A percentile compares a stretch with the other conserved stretches of the same genome.
Evolutionary conservation across 2,113 vertebrate genomes (phyloP).

Genomic region (Paraplagusia blochii): DNA sequence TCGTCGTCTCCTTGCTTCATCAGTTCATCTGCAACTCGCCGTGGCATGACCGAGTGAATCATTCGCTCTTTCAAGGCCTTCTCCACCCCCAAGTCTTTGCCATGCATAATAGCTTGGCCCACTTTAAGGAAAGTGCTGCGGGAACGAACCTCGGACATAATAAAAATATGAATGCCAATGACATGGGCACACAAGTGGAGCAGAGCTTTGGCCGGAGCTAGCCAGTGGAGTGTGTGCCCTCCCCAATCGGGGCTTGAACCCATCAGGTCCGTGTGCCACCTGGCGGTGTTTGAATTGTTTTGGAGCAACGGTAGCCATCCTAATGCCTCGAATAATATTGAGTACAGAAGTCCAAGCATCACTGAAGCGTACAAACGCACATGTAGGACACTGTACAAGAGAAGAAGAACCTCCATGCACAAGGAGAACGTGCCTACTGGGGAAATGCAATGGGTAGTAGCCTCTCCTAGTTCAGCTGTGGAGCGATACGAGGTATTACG

Average conservation of each 20-base stretch:
- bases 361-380: slow-evolving; percentile 91
- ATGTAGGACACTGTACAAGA: slow-evolving; percentile 95
- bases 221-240: slow-evolving; percentile 75
- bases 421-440: slow-evolving; percentile 94
- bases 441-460: slow-evolving; percentile 80
- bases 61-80: slow-evolving; percentile 98
- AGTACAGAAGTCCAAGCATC: slow-evolving; percentile 88
- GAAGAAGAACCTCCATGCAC: slow-evolving; percentile 90
- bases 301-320: slow-evolving; percentile 83
- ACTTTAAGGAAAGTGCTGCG: slow-evolving; percentile 98
- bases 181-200: slow-evolving; percentile 93
- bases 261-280: slow-evolving; percentile 11
- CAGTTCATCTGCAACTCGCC: slow-evolving; percentile 91
- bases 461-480: background rate
- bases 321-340: slow-evolving; percentile 88
- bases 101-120: slow-evolving; percentile 98
- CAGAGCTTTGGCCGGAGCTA: slow-evolving; percentile 84
- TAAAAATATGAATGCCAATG: slow-evolving; percentile 92
- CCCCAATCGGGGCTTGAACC: slow-evolving; percentile 17
- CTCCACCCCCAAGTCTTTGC: slow-evolving; percentile 96
- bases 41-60: slow-evolving; percentile 99
- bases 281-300: slow-evolving; percentile 34
- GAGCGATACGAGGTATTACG: slow-evolving; percentile 56
- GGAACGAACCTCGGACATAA: slow-evolving; percentile 96
- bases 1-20: slow-evolving; percentile 98